phyloP scores from a whole-genome alignment of 1,140 invertebrate genomes.

The Eriosoma lanigerum region DNA sequence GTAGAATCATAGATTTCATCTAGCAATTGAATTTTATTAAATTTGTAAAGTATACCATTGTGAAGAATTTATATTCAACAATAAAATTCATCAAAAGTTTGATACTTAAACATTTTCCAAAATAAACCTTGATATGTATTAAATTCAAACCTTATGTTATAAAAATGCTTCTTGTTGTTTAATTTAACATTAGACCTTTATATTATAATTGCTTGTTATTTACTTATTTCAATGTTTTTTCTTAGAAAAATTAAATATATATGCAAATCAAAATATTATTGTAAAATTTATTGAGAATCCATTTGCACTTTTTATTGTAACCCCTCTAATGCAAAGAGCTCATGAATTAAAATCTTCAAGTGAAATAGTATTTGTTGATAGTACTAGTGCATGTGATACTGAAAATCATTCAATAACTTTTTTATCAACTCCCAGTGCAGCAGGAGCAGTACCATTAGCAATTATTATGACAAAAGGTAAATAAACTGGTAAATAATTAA shows the following conservation, averaged over 20 bases:
- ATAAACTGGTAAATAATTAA: not conserved
- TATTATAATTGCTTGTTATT: no score
- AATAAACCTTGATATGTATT: no score
- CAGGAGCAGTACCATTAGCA: conserved; percentile 33
- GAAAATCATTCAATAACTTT: conserved; percentile 31
- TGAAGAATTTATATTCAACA: no score
- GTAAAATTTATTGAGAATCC: not conserved
- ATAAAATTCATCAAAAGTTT: no score
- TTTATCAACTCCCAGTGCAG: conserved; percentile 21
- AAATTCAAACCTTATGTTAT: no score
- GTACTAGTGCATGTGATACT: conserved; percentile 36
- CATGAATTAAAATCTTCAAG: conserved; percentile 8
- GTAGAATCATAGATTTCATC: not conserved
- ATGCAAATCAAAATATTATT: not conserved
- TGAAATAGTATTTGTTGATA: conserved; percentile 38
- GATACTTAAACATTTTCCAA: no score
- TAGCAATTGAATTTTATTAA: not conserved
- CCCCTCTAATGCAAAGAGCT: conserved; percentile 40
- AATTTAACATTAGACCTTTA: no score
- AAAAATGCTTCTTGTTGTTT: no score
- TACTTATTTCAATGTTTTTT: conserved; percentile 1
- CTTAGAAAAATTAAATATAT: conserved; percentile 1
- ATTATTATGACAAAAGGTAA: conserved; percentile 25
- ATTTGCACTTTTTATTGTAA: conserved; percentile 20
- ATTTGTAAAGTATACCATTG: not conserved